Conservation (phyloP, 2,888 invertebrate genomes). For the Bugula neritina region DNA sequence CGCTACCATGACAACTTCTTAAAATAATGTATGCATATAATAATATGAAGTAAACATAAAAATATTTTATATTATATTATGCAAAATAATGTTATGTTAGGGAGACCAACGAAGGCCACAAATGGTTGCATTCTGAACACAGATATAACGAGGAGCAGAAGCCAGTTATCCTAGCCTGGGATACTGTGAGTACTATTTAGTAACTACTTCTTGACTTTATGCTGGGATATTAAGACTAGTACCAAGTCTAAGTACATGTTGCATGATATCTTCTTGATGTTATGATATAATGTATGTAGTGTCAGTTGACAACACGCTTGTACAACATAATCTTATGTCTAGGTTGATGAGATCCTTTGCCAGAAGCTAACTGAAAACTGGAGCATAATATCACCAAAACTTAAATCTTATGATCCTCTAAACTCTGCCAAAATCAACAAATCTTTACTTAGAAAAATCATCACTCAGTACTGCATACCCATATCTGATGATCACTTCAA, state of each 20-base stretch:
- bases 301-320: no score
- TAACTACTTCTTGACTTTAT: background rate
- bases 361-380: constrained; percentile 48
- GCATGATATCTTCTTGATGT: background rate
- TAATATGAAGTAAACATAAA: no score
- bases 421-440: constrained; percentile 38
- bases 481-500: constrained; percentile 46
- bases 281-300: no score
- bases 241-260: background rate
- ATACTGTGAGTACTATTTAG: constrained; percentile 49
- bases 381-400: constrained; percentile 40
- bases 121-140: constrained; percentile 49
- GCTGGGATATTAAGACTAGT: constrained; percentile 47
- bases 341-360: constrained; percentile 46
- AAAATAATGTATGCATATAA: no score
- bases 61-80: no score
- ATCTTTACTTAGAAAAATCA: constrained; percentile 40
- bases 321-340: no score
- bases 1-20: no score
- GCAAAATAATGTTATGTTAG: no score
- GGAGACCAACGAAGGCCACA: constrained; percentile 43
- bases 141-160: constrained; percentile 43
- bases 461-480: constrained; percentile 43
- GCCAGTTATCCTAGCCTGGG: constrained; percentile 48
- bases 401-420: constrained; percentile 38